Percentiles rank a stretch among this genome's conserved stretches.
These are phyloP conservation scores for Elephas maximus DNA, from an alignment of 2,113 vertebrate genomes.

Conservation along the genomic window DNA sequence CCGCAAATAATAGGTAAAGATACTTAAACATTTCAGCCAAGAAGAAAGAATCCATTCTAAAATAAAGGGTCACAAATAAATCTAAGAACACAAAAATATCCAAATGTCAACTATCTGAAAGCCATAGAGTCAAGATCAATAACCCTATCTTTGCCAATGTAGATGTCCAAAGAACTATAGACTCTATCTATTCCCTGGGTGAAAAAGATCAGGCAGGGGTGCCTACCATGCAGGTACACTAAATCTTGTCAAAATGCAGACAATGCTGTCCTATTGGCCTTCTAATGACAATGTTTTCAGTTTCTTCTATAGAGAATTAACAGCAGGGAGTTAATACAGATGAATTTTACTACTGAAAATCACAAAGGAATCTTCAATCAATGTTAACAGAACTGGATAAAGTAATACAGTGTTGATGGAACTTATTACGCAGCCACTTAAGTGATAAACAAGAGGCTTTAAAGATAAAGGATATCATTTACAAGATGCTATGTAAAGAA, in stretches of 20 bases:
- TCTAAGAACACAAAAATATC: conserved; percentile 58
- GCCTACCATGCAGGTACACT: background rate
- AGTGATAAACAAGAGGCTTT: conserved; percentile 37
- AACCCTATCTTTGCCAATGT: background rate
- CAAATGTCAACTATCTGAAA: conserved; percentile 26
- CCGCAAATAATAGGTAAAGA: conserved; percentile 97
- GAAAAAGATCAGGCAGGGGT: background rate
- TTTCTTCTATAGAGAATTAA: background rate
- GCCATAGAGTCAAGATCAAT: background rate
- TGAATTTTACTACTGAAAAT: conserved; percentile 14
- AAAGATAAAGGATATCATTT: conserved; percentile 17
- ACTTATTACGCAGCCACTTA: conserved; percentile 36
- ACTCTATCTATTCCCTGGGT: background rate
- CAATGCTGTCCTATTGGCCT: background rate
- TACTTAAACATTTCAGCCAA: conserved; percentile 99
- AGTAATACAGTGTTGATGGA: background rate
- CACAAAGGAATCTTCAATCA: background rate
- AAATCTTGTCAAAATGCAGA: background rate
- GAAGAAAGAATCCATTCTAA: conserved; percentile 99
- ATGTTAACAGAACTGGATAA: background rate
- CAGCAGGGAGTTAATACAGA: background rate
- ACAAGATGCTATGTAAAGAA: conserved; percentile 50
- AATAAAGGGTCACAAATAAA: conserved; percentile 66
- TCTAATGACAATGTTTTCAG: background rate
- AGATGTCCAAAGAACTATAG: background rate